Percentiles rank a stretch among this genome's conserved stretches.
phyloP scores from a whole-genome alignment of 2,888 invertebrate species.

The Drosophila yooni region DNA sequence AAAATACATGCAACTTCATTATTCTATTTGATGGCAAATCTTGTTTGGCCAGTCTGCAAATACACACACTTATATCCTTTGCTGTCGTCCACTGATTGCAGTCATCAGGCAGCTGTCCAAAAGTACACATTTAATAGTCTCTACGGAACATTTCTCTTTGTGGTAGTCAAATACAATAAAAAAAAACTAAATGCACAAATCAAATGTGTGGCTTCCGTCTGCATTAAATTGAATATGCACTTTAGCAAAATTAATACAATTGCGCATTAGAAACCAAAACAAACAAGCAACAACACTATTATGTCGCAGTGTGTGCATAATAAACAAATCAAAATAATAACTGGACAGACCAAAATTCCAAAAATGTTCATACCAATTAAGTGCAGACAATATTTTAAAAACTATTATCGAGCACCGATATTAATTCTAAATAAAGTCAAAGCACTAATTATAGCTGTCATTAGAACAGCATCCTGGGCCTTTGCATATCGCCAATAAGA shows the following conservation, averaged over 20 bases:
- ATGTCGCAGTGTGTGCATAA: not conserved
- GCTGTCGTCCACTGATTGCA: not conserved
- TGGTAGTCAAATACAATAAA: constrained; percentile 20
- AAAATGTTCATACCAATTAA: not conserved
- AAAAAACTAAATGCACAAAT: not conserved
- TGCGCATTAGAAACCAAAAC: not conserved
- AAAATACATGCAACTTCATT: constrained; percentile 25
- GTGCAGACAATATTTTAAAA: not conserved
- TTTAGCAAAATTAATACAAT: not conserved
- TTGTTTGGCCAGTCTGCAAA: not conserved
- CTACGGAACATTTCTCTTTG: constrained; percentile 7
- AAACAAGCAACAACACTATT: not conserved
- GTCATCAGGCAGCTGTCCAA: constrained; percentile 8
- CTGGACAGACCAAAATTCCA: not conserved
- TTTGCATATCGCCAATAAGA: not conserved
- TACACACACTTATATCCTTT: not conserved
- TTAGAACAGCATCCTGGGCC: not conserved
- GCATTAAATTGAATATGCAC: not conserved
- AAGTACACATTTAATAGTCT: not conserved
- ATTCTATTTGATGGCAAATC: constrained; percentile 53
- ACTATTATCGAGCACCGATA: not conserved
- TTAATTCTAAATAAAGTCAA: not conserved
- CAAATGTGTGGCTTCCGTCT: constrained; percentile 1
- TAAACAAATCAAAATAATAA: not conserved
- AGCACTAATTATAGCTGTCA: not conserved